Conservation (phyloP, 2,113 vertebrate genomes). For the Aramus guarauna region DNA sequence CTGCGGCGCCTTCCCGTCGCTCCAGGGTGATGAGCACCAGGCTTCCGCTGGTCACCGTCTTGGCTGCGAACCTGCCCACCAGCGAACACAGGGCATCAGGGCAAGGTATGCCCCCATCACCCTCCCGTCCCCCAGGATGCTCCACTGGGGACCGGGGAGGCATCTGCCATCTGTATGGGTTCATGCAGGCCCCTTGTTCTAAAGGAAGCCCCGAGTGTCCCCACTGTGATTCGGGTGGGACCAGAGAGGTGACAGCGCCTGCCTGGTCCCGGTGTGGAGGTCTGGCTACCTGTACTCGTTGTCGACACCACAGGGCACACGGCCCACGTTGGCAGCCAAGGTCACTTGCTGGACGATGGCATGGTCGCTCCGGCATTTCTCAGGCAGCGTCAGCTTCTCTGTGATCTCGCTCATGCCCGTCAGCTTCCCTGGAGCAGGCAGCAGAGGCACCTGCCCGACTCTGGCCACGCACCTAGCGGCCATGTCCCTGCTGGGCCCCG, state of each 20-base stretch:
- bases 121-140: not conserved
- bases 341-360: constrained; percentile 88
- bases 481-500: rapidly evolving
- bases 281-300: constrained; percentile 88
- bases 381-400: constrained; percentile 83
- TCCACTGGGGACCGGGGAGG: rapidly evolving
- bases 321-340: constrained; percentile 85
- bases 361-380: constrained; percentile 83
- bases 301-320: constrained; percentile 89
- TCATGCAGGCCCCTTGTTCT: not conserved
- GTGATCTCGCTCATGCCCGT: constrained; percentile 97
- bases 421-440: constrained; percentile 83
- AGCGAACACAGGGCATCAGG: not conserved
- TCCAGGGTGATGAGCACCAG: constrained; percentile 90
- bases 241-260: rapidly evolving
- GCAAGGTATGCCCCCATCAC: not conserved
- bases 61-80: constrained; percentile 85
- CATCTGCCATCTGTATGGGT: not conserved
- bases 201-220: not conserved
- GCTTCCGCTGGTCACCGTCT: constrained; percentile 88
- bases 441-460: not conserved
- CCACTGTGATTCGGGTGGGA: rapidly evolving
- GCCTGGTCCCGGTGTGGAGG: not conserved
- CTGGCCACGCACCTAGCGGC: rapidly evolving
- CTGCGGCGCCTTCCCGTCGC: constrained; percentile 64